Evolutionary conservation across 2,888 invertebrate genomes (phyloP), one percentile per base, ranked within the genome.

Genomic region (Pammene fasciana): DNA sequence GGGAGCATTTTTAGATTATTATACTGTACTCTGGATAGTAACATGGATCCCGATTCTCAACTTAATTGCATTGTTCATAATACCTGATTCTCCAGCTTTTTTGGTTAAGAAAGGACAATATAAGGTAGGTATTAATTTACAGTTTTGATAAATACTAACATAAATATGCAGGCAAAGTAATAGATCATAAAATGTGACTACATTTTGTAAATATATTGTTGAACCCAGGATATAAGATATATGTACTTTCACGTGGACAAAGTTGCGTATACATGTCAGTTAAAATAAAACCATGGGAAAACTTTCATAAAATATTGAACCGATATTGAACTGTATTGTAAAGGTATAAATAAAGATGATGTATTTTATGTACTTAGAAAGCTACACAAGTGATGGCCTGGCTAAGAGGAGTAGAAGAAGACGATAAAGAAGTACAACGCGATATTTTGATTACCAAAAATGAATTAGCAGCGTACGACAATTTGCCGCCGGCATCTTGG

Each of bases 11-110:
- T 65, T 75, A 46, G 65, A 70, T 36, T 75, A 72, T 26, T 46
- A 73, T 14, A 67, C 67, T 10, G 73, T 75, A 5, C 54, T 75
- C 11, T 73, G 71, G 71, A 66, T 72, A 14, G 68, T 68, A 4
- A 50, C 67, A 0, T 71, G 73, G 68, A 66, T 88, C 5, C 85
- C 86, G 0, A 67, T 87, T 0, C 5, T 84, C 0, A 83, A 82
- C n/a, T 72, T 82, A 1, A 43, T 86, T 5, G 55, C 85, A 16
- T 82, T 90, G 79, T 48, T 84, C 9, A 82, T 79, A 70, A 85
- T 86, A 67, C 89, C 89, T 3, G 88, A 89, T 71, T 87, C 89
- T 1, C 90, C 91, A 14, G 84, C 86, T 1, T 87, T 81, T 74
- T 78, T 89, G 56, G 80, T 90, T 1, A 87, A 87, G 52, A 78